phyloP scores from a whole-genome alignment of 2,797 vertebrate species.

The Acanthornis magna region DNA sequence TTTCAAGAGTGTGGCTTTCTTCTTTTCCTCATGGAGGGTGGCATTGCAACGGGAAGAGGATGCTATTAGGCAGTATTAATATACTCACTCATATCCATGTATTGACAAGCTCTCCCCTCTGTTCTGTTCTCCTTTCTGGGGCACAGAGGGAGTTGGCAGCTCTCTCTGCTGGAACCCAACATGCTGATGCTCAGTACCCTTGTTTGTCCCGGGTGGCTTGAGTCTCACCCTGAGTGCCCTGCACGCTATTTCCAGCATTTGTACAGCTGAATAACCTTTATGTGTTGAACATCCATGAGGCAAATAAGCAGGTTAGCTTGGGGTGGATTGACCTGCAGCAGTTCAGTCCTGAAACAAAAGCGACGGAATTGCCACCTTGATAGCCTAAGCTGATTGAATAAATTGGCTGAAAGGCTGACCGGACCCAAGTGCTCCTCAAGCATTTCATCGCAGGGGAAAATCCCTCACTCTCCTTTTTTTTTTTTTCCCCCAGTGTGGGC shows the following conservation, averaged over 20 bases:
- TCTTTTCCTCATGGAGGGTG: background rate
- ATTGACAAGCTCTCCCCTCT: background rate
- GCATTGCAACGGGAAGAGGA: background rate
- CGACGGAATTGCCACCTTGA: background rate
- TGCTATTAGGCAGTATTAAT: background rate
- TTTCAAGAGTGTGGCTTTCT: background rate
- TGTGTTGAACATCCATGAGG: constrained; percentile 11
- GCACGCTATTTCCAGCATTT: background rate
- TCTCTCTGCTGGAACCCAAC: background rate
- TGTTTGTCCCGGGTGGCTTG: constrained; percentile 40
- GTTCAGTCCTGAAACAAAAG: constrained; percentile 29
- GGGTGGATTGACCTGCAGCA: constrained; percentile 13
- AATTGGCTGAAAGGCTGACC: constrained; percentile 55
- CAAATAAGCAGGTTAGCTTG: constrained; percentile 52
- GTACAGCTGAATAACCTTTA: constrained; percentile 42
- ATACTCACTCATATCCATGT: background rate
- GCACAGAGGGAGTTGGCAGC: background rate
- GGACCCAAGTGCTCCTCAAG: background rate
- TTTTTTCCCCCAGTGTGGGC: background rate
- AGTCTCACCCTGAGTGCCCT: constrained; percentile 3
- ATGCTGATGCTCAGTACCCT: constrained; percentile 30
- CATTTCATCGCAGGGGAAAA: background rate
- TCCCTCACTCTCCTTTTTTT: background rate
- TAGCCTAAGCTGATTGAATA: constrained; percentile 53
- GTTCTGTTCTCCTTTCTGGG: background rate